Base-by-base conservation (phyloP, 2,888 invertebrate species). In the Metalampra italica region DNA sequence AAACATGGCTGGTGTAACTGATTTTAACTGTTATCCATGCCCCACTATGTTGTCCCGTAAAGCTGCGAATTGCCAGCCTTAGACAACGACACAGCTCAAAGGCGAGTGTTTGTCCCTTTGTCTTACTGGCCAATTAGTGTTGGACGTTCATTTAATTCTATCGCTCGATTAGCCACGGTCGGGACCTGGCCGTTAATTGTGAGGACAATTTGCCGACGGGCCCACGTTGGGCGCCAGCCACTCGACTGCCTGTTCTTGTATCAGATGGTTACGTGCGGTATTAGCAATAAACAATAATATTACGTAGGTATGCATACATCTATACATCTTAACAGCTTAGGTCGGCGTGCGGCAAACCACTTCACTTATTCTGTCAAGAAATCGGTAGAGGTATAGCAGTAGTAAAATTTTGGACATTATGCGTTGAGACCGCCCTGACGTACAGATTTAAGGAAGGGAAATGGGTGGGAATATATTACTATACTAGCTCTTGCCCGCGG, bases 111-210 rank as follows among this genome's bases (percentile, higher is more conserved):
- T 87, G 87, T 78, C 82, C 84, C 88, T 87, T 88, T 88, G 87
- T 87, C 88, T 89, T 88, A 83, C 83, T 71, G 74, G 81, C 72
- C 88, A 89, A 89, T 89, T 89, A 89, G 85, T 85, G 79, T 79
- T 77, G 81, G 78, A 85, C 85, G 88, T 87, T 87, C 87, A 83
- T 87, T 88, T 88, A 88, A 89, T 88, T 85, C 84, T 85, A 87
- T 86, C 86, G 87, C 81, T 87, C 88, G 88, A 89, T 89, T 88
- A 88, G 82, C 77, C 79, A 78, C 71, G 71, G n/a, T n/a, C n/a
- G n/a, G 78, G 75, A 72, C 76, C 79, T 80, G 76, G 66, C 79
- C 80, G 84, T 81, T 87, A 87, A 89, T 86, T 87, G 85, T 81
- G 63, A 68, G 69, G 73, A 74, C 83, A 85, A 86, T 85, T 85